Evolutionary conservation across 2,797 vertebrate genomes (phyloP), one percentile per base, ranked within the genome.

Genomic region (Delichon dasypus): DNA sequence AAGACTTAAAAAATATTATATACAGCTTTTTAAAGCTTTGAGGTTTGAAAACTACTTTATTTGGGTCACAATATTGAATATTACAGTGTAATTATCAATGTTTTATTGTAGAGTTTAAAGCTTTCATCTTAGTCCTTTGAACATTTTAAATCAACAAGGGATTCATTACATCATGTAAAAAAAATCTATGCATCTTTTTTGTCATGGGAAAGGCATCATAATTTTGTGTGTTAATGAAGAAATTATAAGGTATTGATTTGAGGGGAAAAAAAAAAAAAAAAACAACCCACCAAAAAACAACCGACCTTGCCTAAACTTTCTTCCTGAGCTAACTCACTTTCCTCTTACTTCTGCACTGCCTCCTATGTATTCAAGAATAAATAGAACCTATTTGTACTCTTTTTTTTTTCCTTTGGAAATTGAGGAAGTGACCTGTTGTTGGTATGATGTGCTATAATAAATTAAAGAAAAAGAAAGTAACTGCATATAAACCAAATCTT

Each of bases 61-160:
- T 94, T 85, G 51, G 68, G 89, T 91, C 90, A 88, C 40, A 51
- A 12, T 80, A 80, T 61, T 92, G 65, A 92, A 85, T 93, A 85
- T 87, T 95, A 80, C 16, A 80, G 32, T 32, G 75, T 34, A 68
- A 72, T 83, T 94, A 83, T 93, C 65, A 80, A 72, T 95, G 75
- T 85, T 95, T 94, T 92, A 89, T 91, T 29, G 45, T 9, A 74
- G 54, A 77, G 23, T 68, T 85, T 85, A 88, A 93, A 72, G 72
- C 58, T 91, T 94, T 95, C 87, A 83, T 95, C 88, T 92, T 68
- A 48, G 19, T 76, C 44, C 58, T 95, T 93, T 94, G 78, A 94
- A 92, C 50, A 70, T 88, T 77, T 93, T 51, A 58, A 83, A 94
- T 58, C 81, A 88, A 42, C 72, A 65, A 40, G 38, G n/a, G 75